phyloP scores from a whole-genome alignment of 2,113 vertebrate genomes.

The Sturnus vulgaris region DNA sequence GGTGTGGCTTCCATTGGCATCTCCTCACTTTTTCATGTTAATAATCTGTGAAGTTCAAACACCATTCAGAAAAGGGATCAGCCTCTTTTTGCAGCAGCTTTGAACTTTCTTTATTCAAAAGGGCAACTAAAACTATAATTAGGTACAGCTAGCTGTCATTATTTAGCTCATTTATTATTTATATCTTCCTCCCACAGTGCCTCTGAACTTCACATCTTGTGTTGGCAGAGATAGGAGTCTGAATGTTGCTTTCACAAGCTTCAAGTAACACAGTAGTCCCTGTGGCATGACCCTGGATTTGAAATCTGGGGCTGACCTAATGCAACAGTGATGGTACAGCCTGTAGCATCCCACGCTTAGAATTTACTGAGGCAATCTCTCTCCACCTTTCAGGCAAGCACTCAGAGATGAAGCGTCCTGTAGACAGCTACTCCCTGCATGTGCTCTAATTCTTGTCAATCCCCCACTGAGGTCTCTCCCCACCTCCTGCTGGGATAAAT shows the following conservation, averaged over 20 bases:
- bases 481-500: background rate
- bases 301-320: background rate
- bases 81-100: background rate
- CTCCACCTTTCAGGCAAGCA: background rate
- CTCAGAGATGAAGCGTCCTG: background rate
- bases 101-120: conserved; percentile 40
- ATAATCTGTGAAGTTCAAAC: background rate
- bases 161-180: conserved; percentile 49
- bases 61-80: background rate
- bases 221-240: background rate
- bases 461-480: background rate
- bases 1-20: background rate
- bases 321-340: background rate
- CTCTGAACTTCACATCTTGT: background rate
- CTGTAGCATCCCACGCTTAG: background rate
- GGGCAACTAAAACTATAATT: conserved; percentile 14
- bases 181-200: conserved; percentile 8
- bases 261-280: background rate
- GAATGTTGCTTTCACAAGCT: background rate
- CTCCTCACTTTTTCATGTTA: background rate
- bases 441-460: background rate
- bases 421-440: background rate
- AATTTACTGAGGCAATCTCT: background rate
- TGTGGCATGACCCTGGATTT: background rate
- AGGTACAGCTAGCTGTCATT: conserved; percentile 17